Percentiles rank a stretch among this genome's conserved stretches.
These are phyloP conservation scores for Solenodon paradoxus DNA, from an alignment of 2,113 vertebrate genomes.

Conservation along the genomic window DNA sequence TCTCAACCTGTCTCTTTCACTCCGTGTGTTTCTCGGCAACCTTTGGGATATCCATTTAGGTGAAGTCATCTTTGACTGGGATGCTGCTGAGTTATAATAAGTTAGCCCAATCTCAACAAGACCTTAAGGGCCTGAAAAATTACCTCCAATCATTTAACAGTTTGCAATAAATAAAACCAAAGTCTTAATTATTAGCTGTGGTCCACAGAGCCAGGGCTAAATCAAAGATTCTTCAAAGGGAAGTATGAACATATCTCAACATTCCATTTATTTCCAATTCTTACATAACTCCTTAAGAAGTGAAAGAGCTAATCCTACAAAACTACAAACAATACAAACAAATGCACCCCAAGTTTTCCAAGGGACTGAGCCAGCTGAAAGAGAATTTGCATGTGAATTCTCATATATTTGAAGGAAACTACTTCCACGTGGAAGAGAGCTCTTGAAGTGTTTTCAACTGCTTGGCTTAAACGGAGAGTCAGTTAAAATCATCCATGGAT, in stretches of 20 bases:
- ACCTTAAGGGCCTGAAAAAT: slow-evolving; percentile 11
- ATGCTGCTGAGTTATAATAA: slow-evolving; percentile 3
- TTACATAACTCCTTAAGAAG: background rate
- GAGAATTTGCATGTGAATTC: background rate
- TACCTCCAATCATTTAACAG: background rate
- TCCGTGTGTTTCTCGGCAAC: background rate
- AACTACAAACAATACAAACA: background rate
- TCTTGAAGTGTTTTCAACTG: background rate
- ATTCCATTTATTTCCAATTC: background rate
- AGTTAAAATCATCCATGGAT: background rate
- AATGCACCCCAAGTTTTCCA: background rate
- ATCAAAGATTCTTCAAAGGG: slow-evolving; percentile 2
- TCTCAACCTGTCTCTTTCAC: background rate
- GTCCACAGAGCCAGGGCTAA: background rate
- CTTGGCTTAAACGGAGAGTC: background rate
- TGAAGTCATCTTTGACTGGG: background rate
- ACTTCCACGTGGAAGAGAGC: background rate
- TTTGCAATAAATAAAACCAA: background rate
- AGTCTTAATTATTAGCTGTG: background rate
- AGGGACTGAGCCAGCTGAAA: background rate
- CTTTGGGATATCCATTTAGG: slow-evolving; percentile 24
- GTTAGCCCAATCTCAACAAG: slow-evolving; percentile 1
- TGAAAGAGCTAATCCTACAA: background rate
- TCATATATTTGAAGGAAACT: background rate
- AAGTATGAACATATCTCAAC: background rate